Base-by-base conservation (phyloP, 2,113 vertebrate species). In the Loxodonta africana region DNA sequence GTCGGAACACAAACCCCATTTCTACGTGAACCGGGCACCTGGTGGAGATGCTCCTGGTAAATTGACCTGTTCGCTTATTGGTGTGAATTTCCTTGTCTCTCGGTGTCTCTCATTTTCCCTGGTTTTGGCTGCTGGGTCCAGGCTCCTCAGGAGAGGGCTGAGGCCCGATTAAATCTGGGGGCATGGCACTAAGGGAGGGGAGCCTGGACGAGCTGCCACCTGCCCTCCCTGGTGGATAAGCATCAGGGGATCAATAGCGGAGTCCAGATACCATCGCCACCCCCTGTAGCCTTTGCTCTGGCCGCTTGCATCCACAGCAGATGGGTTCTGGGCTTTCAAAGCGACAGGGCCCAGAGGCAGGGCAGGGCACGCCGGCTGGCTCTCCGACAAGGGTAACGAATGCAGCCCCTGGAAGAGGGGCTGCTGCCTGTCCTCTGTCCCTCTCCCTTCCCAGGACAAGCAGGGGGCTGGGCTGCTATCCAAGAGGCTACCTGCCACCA, bases 271-370 rank as follows among this genome's bases (percentile, higher is more conserved):
- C 96, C 94, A 53, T 81, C 8, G 4, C 90, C 88, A 63, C 63
- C 91, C 83, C 80, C 96, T 11, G 95, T 11, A 85, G 37, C 93
- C 18, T 67, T 57, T 2, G 2, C 69, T 95, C 94, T 63, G 28
- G 97, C 97, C 92, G 63, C 97, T 88, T 86, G 91, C 97, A 93
- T 51, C 86, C 97, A 78, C 53, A 74, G 51, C 97, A 97, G 97
- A 97, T 97, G 97, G 92, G 95, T 94, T 90, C 23, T 33, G 88
- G 81, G 1, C 91, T 96, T 98, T 96, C 97, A 98, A 89, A 97
- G 97, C 0, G 30, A 41, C 51, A 33, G 84, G 94, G 14, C 86
- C 81, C 57, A 97, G 95, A 93, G 96, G n/a, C 65, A 1, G 65
- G 53, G 10, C 6, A 1, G 8, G 67, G 18, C 25, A 25, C 23